Base-by-base conservation (phyloP, 2,113 vertebrate species). In the Pteronura brasiliensis region DNA sequence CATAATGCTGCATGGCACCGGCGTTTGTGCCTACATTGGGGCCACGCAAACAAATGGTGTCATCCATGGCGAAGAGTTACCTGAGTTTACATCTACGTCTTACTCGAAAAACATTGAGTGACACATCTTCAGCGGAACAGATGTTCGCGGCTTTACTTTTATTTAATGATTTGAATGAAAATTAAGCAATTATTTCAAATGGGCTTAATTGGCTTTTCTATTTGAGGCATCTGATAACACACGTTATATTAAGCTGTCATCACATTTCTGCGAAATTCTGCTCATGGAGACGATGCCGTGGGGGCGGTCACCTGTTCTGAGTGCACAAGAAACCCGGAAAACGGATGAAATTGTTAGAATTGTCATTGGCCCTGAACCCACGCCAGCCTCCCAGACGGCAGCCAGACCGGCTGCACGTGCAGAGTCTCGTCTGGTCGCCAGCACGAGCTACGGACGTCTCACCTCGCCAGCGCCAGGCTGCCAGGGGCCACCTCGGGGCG, bases 171-270 rank as follows among this genome's bases (percentile, higher is more conserved):
- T 84, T 84, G 84, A 90, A 80, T 92, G 85, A 94, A 97, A 95
- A 96, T 93, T 39, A 96, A 90, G 34, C 71, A 76, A 95, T 97
- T 94, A 92, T 25, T 79, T 92, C 18, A 21, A 93, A 98, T 95
- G 49, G 88, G 63, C 63, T 88, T 97, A 97, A 97, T 97, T 77
- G 92, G 94, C 90, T 94, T 85, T 97, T 95, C 93, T 65, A 8
- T 52, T 81, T 63, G 82, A 85, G 39, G 47, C 65, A 47, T 93
- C 94, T 97, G 96, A 96, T 95, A 96, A 90, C 84, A n/a, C 10
- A 34, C 10, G 18, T 79, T 49, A 1, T 14, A 44, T 83, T 79
- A 69, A 55, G 34, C 42, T 21, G 39, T 27, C 39, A 15, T 39
- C 77, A 4, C 17, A 34, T 44, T 6, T 4, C 87, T 57, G 74